Percentiles rank a stretch among this genome's conserved stretches.
Conservation (phyloP, 2,888 invertebrate species). For the Xestobium rufovillosum region DNA sequence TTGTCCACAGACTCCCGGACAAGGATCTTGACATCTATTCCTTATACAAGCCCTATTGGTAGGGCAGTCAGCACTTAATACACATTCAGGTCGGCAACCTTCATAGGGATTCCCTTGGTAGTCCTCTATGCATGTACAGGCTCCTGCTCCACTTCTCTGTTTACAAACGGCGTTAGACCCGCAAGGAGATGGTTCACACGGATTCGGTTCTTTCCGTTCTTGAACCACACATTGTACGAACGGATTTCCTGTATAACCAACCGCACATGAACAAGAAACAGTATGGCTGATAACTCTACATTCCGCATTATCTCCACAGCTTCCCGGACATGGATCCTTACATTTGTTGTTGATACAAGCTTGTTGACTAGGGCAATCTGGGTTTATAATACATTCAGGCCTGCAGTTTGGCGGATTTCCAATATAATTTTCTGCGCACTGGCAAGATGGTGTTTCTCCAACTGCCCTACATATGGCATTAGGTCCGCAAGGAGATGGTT, state of each 20-base stretch:
- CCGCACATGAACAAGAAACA: constrained; percentile 70
- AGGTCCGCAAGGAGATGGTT: constrained; percentile 75
- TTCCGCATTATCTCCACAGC: constrained; percentile 72
- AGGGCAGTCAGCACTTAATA: constrained; percentile 77
- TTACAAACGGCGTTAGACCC: constrained; percentile 76
- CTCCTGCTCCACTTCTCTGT: constrained; percentile 68
- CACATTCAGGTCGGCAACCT: constrained; percentile 81
- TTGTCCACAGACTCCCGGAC: constrained; percentile 76
- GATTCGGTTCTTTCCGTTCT: constrained; percentile 55
- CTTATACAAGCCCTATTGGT: constrained; percentile 74
- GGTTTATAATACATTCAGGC: constrained; percentile 75
- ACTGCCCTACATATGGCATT: constrained; percentile 64
- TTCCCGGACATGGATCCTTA: constrained; percentile 73
- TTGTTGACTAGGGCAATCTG: constrained; percentile 68
- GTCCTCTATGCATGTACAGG: constrained; percentile 72
- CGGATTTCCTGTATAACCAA: constrained; percentile 73
- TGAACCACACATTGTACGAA: constrained; percentile 67
- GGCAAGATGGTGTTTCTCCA: constrained; percentile 63
- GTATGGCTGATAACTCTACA: constrained; percentile 73
- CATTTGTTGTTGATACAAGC: constrained; percentile 78
- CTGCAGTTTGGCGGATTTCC: constrained; percentile 76
- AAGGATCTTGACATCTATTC: constrained; percentile 80
- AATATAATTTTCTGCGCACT: constrained; percentile 67
- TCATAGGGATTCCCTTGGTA: constrained; percentile 82
- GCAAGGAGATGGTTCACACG: constrained; percentile 82